These are phyloP conservation scores for Myodes glareolus DNA, from an alignment of 2,113 vertebrate genomes.

Conservation along the genomic window DNA sequence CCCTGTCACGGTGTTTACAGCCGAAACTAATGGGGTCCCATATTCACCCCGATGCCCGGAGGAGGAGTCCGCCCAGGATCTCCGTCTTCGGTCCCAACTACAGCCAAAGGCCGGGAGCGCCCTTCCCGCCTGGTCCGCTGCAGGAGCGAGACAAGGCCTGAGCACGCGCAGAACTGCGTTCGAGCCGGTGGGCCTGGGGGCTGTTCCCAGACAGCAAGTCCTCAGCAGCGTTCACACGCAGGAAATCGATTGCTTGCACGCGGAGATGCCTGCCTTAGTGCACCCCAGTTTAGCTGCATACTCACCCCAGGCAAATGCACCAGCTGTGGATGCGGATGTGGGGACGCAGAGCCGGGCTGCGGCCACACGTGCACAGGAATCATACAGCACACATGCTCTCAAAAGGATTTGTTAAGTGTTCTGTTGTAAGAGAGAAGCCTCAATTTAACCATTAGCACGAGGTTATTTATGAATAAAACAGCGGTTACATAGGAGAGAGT, in stretches of 20 bases:
- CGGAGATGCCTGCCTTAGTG: neutral
- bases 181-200: neutral
- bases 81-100: neutral
- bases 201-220: neutral
- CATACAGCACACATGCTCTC: neutral
- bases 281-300: neutral
- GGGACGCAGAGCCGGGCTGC: neutral
- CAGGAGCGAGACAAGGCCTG: neutral
- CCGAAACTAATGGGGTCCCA: conserved; percentile 51
- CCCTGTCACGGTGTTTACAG: conserved; percentile 73
- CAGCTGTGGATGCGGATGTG: rapidly evolving
- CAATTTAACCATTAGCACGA: neutral
- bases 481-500: neutral
- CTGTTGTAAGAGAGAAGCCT: neutral
- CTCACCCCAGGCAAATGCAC: neutral
- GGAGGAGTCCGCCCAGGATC: neutral
- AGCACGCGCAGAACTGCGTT: neutral
- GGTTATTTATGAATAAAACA: neutral
- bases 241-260: neutral
- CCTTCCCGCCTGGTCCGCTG: neutral
- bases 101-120: rapidly evolving
- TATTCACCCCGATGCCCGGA: conserved; percentile 48
- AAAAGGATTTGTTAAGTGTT: neutral
- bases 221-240: neutral
- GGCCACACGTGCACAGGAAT: rapidly evolving